Conservation (phyloP, 2,888 invertebrate genomes). For the Eupithecia centaureata region DNA sequence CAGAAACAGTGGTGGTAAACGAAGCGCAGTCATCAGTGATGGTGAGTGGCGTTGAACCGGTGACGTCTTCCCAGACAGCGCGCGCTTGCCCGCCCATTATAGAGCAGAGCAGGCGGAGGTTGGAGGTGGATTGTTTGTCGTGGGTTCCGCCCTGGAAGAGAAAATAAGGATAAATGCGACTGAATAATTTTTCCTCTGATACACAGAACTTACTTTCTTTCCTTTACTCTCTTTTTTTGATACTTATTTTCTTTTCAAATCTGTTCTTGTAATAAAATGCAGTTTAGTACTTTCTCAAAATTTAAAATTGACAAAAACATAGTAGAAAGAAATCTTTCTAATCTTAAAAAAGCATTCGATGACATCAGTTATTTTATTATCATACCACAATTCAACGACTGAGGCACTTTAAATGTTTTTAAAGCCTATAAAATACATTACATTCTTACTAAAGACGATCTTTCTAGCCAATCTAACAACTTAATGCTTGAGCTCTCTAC, state of each 20-base stretch:
- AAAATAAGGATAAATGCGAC: neutral
- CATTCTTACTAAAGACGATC: neutral
- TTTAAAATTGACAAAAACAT: neutral
- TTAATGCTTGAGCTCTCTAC: neutral
- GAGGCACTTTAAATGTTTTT: neutral
- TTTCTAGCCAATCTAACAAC: neutral
- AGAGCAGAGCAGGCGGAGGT: constrained; percentile 94
- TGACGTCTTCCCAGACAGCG: constrained; percentile 99
- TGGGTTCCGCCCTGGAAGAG: constrained; percentile 55
- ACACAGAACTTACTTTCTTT: no score
- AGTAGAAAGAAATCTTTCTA: neutral
- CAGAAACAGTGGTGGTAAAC: constrained; percentile 99
- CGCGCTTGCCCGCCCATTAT: constrained; percentile 98
- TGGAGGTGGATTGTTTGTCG: constrained; percentile 76
- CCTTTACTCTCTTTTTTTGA: no score
- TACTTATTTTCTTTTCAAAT: no score
- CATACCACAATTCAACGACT: no score
- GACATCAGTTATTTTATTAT: neutral
- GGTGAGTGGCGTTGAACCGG: constrained; percentile 98
- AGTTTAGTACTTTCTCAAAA: neutral
- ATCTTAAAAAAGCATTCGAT: neutral
- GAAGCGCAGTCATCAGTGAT: constrained; percentile 98
- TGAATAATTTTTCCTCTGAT: no score
- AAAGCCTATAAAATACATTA: no score
- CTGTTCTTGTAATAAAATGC: neutral